Conservation (phyloP, 2,888 invertebrate genomes). For the Apodemia zela region DNA sequence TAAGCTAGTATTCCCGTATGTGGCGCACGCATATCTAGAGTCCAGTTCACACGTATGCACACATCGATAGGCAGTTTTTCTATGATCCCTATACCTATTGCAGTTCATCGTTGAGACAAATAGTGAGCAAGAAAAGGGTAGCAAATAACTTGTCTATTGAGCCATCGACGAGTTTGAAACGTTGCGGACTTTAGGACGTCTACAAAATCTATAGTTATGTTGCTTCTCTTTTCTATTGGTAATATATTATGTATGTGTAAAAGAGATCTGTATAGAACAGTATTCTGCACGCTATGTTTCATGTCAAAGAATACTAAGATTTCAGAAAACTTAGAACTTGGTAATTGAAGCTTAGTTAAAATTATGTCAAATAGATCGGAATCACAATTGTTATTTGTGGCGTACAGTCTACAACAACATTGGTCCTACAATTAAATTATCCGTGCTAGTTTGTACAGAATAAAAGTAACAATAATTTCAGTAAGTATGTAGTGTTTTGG, state of each 20-base stretch:
- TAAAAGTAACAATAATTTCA: no score
- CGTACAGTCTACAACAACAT: no score
- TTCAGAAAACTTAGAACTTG: constrained; percentile 31
- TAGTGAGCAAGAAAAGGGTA: constrained; percentile 39
- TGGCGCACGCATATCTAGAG: constrained; percentile 52
- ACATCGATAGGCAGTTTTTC: constrained; percentile 48
- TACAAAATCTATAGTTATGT: constrained; percentile 25
- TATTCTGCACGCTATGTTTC: constrained; percentile 32
- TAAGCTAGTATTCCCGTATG: constrained; percentile 52
- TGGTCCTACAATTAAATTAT: no score
- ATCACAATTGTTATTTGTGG: no score
- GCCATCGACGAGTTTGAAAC: constrained; percentile 33
- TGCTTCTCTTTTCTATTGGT: constrained; percentile 33
- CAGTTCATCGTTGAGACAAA: constrained; percentile 36
- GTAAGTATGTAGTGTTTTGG: no score
- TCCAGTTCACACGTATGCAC: constrained; percentile 46
- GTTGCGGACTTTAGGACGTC: constrained; percentile 25
- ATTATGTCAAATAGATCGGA: neutral
- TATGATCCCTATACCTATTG: constrained; percentile 61
- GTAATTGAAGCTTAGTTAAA: neutral
- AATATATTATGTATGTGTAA: constrained; percentile 23
- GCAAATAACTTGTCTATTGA: constrained; percentile 39
- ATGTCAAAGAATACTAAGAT: constrained; percentile 36
- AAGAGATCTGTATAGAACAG: constrained; percentile 29
- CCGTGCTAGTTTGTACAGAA: no score